Evolutionary conservation across 1,140 invertebrate genomes (phyloP).

Genomic region (Phymorhynchus buccinoides): DNA sequence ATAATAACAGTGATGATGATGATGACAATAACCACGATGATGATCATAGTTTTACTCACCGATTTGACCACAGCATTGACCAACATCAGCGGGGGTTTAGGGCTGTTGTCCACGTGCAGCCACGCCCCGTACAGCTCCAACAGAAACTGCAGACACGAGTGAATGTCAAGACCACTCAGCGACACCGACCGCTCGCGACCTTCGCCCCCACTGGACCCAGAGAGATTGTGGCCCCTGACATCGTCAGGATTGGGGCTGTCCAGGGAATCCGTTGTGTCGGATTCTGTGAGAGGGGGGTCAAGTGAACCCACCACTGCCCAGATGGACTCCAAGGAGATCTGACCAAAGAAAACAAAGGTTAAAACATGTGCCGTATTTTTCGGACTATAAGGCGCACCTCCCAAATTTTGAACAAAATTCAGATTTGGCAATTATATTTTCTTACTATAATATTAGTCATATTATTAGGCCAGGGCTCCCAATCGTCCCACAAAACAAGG

Average conservation of each 20-base stretch:
- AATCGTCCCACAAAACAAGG: no score
- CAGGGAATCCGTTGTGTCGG: slow-evolving; percentile 65
- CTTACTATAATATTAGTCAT: no score
- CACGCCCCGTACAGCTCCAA: slow-evolving; percentile 87
- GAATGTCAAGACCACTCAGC: slow-evolving; percentile 81
- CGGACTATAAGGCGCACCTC: no score
- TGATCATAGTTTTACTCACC: no score
- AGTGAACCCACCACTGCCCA: slow-evolving; percentile 70
- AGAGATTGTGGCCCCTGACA: background rate
- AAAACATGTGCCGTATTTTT: no score
- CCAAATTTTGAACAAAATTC: no score
- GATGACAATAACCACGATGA: no score
- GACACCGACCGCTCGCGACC: slow-evolving; percentile 37
- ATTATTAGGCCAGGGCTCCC: no score
- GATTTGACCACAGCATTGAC: slow-evolving; percentile 82
- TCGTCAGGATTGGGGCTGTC: slow-evolving; percentile 58
- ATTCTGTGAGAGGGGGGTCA: slow-evolving; percentile 59
- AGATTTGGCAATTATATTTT: no score
- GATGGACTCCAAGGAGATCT: slow-evolving; percentile 71
- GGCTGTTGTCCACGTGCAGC: slow-evolving; percentile 76
- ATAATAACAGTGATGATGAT: no score
- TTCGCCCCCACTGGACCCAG: slow-evolving; percentile 20
- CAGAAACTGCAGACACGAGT: slow-evolving; percentile 89
- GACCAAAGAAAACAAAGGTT: slow-evolving; percentile 9
- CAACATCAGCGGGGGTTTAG: slow-evolving; percentile 77